phyloP scores from a whole-genome alignment of 2,888 invertebrate genomes.

The Lobophora halterata region DNA sequence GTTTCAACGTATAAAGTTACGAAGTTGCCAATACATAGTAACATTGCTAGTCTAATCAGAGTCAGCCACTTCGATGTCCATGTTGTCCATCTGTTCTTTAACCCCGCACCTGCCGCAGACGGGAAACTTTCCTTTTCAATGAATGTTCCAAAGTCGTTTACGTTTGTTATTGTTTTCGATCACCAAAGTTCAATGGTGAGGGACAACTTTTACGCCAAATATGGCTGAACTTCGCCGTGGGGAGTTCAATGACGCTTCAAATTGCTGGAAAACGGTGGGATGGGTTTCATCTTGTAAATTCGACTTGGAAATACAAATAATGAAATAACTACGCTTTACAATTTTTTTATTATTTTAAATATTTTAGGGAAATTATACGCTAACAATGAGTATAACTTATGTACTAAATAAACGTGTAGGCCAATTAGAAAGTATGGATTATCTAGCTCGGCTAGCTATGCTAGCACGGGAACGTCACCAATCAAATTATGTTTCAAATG shows the following conservation, averaged over 20 bases:
- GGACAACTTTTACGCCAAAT: constrained; percentile 38
- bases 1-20: background rate
- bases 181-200: constrained; percentile 59
- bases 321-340: no score
- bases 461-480: no score
- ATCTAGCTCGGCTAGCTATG: no score
- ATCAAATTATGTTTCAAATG: no score
- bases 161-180: constrained; percentile 76
- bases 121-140: constrained; percentile 70
- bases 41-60: constrained; percentile 3
- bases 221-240: constrained; percentile 29
- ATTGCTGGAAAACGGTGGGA: constrained; percentile 6
- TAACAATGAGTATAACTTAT: no score
- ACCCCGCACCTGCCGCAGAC: constrained; percentile 53
- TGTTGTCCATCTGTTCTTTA: constrained; percentile 35
- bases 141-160: constrained; percentile 72
- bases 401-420: no score
- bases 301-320: no score
- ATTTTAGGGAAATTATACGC: no score
- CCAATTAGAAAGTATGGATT: no score
- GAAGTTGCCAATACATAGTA: background rate
- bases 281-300: constrained; percentile 2
- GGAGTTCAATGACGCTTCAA: constrained; percentile 15
- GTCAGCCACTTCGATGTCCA: constrained; percentile 8
- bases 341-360: no score